Evolutionary conservation across 2,797 vertebrate species (phyloP), one percentile per base, ranked within the genome.

Genomic region (Balearica regulorum): DNA sequence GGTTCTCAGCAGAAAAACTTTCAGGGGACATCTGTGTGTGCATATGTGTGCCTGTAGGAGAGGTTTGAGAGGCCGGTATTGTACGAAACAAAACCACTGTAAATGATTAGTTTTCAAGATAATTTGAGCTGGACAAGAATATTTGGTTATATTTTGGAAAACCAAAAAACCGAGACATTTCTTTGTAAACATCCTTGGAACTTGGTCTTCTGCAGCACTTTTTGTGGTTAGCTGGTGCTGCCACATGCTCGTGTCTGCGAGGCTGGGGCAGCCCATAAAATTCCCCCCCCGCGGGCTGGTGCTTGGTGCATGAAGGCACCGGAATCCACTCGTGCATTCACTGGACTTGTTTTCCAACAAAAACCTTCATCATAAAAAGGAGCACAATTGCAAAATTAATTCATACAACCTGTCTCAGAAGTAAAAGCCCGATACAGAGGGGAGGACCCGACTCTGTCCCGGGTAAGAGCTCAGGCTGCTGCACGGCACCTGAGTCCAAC

Each of bases 11-110:
- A 78, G 75, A 83, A 71, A 58, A 7, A 5, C 6, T 48, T 69
- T 13, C 35, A 22, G 46, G 21, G 37, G 62, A 21, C 0, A 0
- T 10, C 1, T 35, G 20, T 10, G 8, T 37, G 54, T 15, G 37
- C 39, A 5, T 13, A 35, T 43, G 35, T 31, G 26, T 41, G n/a
- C 14, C 2, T 3, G 43, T 26, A 66, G 48, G 6, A 28, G 70
- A 48, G 18, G 3, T 41, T 49, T 43, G 75, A 54, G 58, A 51
- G 46, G 82, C 25, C 0, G 5, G 31, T 9, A 35, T 0, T 41
- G 26, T 35, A 41, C 68, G 64, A 55, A 62, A 33, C 3, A 76
- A 89, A 87, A 9, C 11, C 11, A 6, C 8, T 14, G 28, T 5
- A 57, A 60, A 29, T 24, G 16, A 35, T 17, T 14, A 16, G 53